Evolutionary conservation across 2,797 vertebrate species (phyloP), one percentile per base, ranked within the genome.

Genomic region (Mastacembelus armatus): DNA sequence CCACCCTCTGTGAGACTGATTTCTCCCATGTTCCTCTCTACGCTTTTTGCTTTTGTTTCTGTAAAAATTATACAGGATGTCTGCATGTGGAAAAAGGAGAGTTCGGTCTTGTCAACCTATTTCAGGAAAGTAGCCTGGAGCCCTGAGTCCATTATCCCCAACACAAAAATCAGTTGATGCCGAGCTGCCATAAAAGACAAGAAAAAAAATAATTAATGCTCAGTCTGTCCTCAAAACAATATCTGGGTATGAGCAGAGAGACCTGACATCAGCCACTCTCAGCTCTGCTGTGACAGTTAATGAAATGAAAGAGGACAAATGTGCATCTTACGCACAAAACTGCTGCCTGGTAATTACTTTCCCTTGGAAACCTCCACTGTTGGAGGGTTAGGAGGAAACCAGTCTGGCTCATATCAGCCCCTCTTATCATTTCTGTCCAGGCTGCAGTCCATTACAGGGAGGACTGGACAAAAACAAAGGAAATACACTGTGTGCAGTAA

Each of bases 291-390:
- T 51, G 52, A 43, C 61, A 51, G 44, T 32, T 52, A 56, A 67
- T 67, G 33, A 58, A 48, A 65, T 43, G 38, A 49, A 72, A 33
- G 21, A 49, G 42, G 52, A 76, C 48, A 68, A 71, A 64, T 36
- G 21, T 44, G 27, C 18, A 30, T n/a, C n/a, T n/a, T n/a, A n/a
- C n/a, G n/a, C n/a, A n/a, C n/a, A n/a, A n/a, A n/a, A 21, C 44
- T 2, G 7, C 44, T 15, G 45, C 36, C 18, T 66, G 14, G 52
- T 81, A 63, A 77, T 70, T 70, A 70, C 18, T 16, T 66, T n/a
- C 45, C 12, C 6, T 42, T 51, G 24, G 36, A 59, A 74, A 60
- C 26, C 54, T 54, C 12, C 48, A 18, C 16, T 59, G 62, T 74
- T 44, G 29, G 71, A 58, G 26, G 22, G 30, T 21, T 30, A 36